Evolutionary conservation across 2,113 vertebrate genomes (phyloP), one percentile per base, ranked within the genome.

Genomic region (Pontoporia blainvillei): DNA sequence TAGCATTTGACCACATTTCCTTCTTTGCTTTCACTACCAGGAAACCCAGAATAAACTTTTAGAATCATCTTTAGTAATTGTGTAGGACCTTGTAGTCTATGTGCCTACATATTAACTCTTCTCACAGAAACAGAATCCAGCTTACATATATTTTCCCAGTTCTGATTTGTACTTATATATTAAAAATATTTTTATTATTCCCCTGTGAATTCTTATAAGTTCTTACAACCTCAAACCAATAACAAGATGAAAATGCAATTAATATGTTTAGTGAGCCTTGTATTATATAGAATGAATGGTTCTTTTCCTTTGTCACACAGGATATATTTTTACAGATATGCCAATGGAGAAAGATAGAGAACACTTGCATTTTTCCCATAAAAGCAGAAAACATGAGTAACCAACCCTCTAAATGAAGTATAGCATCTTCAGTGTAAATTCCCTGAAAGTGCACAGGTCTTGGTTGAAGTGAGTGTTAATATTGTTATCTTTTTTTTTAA

Each of bases 161-260:
- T 90, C 49, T 92, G 46, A 93, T 94, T 94, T 91, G 21, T 78
- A 89, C 81, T 90, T 92, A 12, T 27, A 78, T 15, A 34, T 85
- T 79, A 11, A 31, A 86, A 75, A 95, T 73, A 84, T 67, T 62
- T 94, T 88, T 82, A 86, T 83, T 93, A 66, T 72, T 96, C 97
- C 90, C n/a, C 57, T 93, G 0, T 86, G n/a, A 44, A 83, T 85
- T 88, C 52, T 94, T 75, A 75, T 25, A 64, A 92, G 52, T 52
- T 52, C 52, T 52, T 52, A 73, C 8, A 83, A 88, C 8, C 10
- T 86, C 57, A 90, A 96, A 88, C 86, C 71, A 41, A 64, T 13
- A 94, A 61, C 31, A 69, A 36, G 61, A 39, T 91, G 81, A 96
- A 96, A 87, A 67, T 91, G 18, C 36, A 69, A 72, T 90, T 67